Conservation (phyloP, 1,140 invertebrate species). For the Colletes latitarsis region DNA sequence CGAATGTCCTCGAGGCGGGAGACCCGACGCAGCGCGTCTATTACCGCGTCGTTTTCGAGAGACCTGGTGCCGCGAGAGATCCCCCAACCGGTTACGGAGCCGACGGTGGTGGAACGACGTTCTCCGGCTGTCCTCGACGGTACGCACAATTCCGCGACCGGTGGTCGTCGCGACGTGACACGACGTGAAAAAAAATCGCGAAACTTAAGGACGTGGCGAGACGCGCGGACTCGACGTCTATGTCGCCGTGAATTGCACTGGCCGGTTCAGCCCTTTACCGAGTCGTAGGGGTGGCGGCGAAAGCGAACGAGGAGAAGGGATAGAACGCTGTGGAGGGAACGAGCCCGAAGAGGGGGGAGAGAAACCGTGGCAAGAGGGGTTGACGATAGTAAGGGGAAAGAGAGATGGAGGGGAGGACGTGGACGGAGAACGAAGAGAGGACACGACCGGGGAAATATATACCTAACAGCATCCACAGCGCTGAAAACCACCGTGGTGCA, state of each 20-base stretch:
- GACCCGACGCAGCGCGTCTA: not conserved
- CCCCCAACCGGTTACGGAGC: too few relatives aligned
- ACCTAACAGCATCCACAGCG: slow-evolving; percentile 58
- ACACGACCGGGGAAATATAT: slow-evolving; percentile 38
- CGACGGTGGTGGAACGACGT: too few relatives aligned
- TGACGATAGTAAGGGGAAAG: slow-evolving; percentile 19
- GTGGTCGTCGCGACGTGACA: not conserved
- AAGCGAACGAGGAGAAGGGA: slow-evolving; percentile 50
- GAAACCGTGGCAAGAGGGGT: not conserved
- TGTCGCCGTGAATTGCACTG: slow-evolving; percentile 66
- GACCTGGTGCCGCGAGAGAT: too few relatives aligned
- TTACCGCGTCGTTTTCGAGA: too few relatives aligned
- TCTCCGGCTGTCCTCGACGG: not conserved
- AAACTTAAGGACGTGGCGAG: not conserved
- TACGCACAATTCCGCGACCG: not conserved
- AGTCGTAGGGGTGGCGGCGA: slow-evolving; percentile 57
- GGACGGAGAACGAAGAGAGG: slow-evolving; percentile 33
- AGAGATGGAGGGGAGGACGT: slow-evolving; percentile 11
- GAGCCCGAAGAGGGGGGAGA: not conserved
- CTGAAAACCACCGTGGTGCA: slow-evolving; percentile 66
- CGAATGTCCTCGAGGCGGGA: not conserved
- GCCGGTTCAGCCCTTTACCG: slow-evolving; percentile 67
- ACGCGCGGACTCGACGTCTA: slow-evolving; percentile 55
- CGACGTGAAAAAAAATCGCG: slow-evolving; percentile 29
- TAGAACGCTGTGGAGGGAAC: slow-evolving; percentile 35